phyloP scores from a whole-genome alignment of 2,888 invertebrate species.

The Ariolimax columbianus region DNA sequence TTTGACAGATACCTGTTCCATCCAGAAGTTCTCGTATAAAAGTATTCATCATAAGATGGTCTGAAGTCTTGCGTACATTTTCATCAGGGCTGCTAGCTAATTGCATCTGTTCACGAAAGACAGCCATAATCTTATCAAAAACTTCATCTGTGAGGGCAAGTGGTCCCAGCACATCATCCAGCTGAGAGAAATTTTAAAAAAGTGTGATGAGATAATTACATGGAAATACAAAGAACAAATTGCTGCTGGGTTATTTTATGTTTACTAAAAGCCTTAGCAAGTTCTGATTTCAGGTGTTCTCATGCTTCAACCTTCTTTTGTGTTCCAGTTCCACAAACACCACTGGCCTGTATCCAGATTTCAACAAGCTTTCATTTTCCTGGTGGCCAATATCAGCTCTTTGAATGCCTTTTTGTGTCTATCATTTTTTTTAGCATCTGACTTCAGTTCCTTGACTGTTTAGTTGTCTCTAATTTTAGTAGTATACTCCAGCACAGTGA shows the following conservation, averaged over 20 bases:
- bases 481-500: no score
- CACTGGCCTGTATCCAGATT: no score
- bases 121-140: conserved; percentile 60
- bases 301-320: no score
- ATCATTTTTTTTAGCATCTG: no score
- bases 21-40: conserved; percentile 72
- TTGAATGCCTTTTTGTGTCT: no score
- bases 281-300: no score
- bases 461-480: no score
- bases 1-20: conserved; percentile 68
- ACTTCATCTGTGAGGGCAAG: conserved; percentile 60
- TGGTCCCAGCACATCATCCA: conserved; percentile 57
- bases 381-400: no score
- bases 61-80: conserved; percentile 65
- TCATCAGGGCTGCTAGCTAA: conserved; percentile 68
- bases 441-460: no score
- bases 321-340: no score
- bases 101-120: conserved; percentile 67
- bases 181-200: conserved; percentile 55
- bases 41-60: conserved; percentile 76
- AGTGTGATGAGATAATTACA: background rate
- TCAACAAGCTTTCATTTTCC: no score
- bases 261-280: no score
- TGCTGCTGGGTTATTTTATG: background rate
- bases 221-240: background rate